These are phyloP conservation scores for Elaeidobius kamerunicus DNA, from an alignment of 2,888 invertebrate species.

Conservation along the genomic window DNA sequence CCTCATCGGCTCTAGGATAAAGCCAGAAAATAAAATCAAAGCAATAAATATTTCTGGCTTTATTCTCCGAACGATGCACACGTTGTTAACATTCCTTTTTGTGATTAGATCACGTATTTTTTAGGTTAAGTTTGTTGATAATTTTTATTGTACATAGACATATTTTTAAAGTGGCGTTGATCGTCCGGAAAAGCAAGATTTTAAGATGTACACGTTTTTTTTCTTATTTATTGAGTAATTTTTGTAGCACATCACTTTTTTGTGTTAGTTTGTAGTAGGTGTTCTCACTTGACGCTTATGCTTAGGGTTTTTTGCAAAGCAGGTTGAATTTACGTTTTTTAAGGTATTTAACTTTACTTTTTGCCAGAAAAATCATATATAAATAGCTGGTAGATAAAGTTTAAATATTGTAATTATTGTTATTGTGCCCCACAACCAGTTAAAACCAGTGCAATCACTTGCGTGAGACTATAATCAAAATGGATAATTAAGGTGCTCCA, in stretches of 20 bases:
- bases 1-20: no score
- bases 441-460: constrained; percentile 20
- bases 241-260: constrained; percentile 16
- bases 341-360: not conserved
- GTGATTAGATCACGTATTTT: constrained; percentile 40
- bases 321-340: not conserved
- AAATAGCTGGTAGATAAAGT: no score
- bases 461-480: constrained; percentile 21
- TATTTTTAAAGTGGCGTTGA: constrained; percentile 33
- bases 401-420: no score
- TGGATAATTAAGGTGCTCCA: constrained; percentile 1
- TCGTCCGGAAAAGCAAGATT: constrained; percentile 4
- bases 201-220: not conserved
- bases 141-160: constrained; percentile 39
- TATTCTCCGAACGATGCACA: no score
- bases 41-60: no score
- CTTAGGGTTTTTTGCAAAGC: not conserved
- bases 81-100: constrained; percentile 41
- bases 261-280: not conserved
- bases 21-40: no score
- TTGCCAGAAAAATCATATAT: no score
- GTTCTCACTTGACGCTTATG: constrained; percentile 4
- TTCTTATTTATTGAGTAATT: constrained; percentile 10
- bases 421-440: constrained; percentile 11
- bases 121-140: constrained; percentile 40